Percentiles rank a stretch among this genome's conserved stretches.
Evolutionary conservation across 2,113 vertebrate genomes (phyloP).

Genomic region (Python bivittatus): DNA sequence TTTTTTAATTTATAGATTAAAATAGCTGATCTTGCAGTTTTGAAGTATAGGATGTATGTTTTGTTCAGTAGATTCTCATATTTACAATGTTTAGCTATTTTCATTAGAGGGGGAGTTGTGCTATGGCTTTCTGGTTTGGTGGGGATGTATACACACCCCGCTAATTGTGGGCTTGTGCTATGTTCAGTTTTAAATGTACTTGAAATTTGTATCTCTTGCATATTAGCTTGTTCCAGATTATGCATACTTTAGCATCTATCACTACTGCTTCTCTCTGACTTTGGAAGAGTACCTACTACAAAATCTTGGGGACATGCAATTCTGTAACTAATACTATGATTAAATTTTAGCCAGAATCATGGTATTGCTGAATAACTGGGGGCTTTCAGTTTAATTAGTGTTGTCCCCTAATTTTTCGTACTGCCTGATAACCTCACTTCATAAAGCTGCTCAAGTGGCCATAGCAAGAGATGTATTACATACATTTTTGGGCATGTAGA

Average conservation of each 20-base stretch:
- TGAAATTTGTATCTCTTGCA: background rate
- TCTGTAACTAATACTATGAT: background rate
- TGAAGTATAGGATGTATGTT: background rate
- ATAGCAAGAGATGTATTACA: background rate
- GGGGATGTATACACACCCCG: background rate
- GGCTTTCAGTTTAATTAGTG: background rate
- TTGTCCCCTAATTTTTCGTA: background rate
- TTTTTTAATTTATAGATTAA: constrained; percentile 10
- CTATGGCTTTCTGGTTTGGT: background rate
- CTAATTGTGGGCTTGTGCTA: background rate
- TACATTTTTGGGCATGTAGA: background rate
- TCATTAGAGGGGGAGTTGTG: background rate
- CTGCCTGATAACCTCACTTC: background rate
- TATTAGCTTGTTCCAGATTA: background rate
- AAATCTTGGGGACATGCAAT: background rate
- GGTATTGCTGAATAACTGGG: background rate
- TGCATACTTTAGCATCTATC: background rate
- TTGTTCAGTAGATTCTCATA: background rate
- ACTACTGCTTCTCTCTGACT: background rate
- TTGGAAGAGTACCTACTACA: background rate
- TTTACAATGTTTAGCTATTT: background rate
- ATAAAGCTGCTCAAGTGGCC: background rate
- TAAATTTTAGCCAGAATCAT: background rate
- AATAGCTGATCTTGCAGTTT: background rate
- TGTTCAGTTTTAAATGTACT: background rate